Conservation (phyloP, 2,113 vertebrate genomes). For the Pygoscelis antarcticus region DNA sequence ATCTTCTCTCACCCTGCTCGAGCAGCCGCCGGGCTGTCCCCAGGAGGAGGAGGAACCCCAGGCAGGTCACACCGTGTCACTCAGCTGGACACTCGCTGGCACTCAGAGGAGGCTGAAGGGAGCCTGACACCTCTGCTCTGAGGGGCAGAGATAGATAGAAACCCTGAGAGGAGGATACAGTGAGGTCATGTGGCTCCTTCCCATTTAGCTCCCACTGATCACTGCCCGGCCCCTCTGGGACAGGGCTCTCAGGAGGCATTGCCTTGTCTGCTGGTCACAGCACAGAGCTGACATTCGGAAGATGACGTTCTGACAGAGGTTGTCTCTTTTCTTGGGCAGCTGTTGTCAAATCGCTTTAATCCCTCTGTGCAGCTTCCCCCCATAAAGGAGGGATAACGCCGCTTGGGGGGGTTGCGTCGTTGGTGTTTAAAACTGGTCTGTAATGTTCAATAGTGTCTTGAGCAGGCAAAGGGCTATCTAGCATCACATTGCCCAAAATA, state of each 20-base stretch:
- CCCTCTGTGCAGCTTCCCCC: background rate
- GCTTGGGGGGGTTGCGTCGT: fast-evolving
- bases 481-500: background rate
- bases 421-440: background rate
- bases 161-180: background rate
- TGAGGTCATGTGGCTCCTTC: background rate
- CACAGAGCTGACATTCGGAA: background rate
- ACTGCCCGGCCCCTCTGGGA: background rate
- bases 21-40: background rate
- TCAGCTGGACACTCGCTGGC: background rate
- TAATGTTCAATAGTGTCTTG: background rate
- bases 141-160: background rate
- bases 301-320: background rate
- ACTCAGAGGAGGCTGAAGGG: background rate
- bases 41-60: background rate
- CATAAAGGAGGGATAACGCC: background rate
- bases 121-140: background rate
- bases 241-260: background rate
- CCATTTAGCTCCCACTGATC: background rate
- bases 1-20: background rate
- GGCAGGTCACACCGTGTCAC: background rate
- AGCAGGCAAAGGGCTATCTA: background rate
- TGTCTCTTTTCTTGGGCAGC: background rate
- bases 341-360: background rate
- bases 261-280: background rate